Evolutionary conservation across 2,797 vertebrate species (phyloP), one percentile per base, ranked within the genome.

Genomic region (Falco peregrinus): DNA sequence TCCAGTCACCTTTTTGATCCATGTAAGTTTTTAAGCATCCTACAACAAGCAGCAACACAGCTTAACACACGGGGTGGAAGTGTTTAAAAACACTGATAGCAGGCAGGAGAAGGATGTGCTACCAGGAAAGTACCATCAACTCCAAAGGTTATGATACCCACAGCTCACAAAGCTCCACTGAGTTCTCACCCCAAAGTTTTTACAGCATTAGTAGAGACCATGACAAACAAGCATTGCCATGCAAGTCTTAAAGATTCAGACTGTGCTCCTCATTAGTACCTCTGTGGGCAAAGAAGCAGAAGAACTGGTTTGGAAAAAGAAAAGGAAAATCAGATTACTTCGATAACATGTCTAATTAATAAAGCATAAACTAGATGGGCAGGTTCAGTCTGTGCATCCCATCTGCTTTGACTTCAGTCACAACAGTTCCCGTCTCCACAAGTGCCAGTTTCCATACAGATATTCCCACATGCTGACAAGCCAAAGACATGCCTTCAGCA

Each of bases 231-330:
- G 73, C 65, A 31, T 13, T 26, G 68, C 87, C 57, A 11, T 14
- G 65, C 51, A 68, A 5, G 69, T 9, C 80, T 21, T 21, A 24
- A 25, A 76, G 88, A 57, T 26, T 68, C 86, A 50, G 47, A 47
- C 39, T 8, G 78, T 1, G 13, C 86, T 95, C 85, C 80, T 85
- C 79, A 5, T 21, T 16, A 87, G 70, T 79, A 51, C 76, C 69
- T 88, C 70, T 53, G 86, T 0, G 12, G 89, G 90, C 77, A 80
- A 35, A 17, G 37, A 96, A 94, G 85, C 89, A 71, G 92, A 90
- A 96, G 88, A 96, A 96, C 91, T 80, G 91, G 96, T 96, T 97
- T 95, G 89, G 81, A 97, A 79, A 90, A 89, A 90, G 95, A 77
- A 95, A 83, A 96, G 91, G 87, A 51, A 87, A 89, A 84, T 28